A percentile compares a stretch with the other conserved stretches of the same genome.
phyloP scores from a whole-genome alignment of 2,888 invertebrate species.

The Drosophila kuntzei region DNA sequence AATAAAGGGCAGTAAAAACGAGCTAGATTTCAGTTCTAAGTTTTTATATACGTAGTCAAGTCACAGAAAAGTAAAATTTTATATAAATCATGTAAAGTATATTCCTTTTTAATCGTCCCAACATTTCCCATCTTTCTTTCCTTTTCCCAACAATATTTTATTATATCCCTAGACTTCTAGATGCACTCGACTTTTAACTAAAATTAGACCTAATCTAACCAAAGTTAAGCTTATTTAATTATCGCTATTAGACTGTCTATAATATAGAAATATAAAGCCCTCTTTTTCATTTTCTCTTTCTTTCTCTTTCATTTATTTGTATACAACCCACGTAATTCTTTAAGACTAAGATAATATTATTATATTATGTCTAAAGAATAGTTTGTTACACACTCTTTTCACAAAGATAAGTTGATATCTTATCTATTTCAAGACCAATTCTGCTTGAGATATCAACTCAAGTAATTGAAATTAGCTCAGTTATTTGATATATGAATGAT shows the following conservation, averaged over 20 bases:
- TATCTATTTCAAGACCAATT: conserved; percentile 13
- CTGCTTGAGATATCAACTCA: background rate
- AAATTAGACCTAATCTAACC: background rate
- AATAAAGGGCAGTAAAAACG: background rate
- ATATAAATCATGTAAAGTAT: no score
- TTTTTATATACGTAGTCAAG: no score
- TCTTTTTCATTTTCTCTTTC: background rate
- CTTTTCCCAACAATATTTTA: background rate
- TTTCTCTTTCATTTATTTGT: background rate
- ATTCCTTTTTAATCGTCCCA: no score
- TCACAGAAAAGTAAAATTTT: no score
- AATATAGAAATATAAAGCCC: background rate
- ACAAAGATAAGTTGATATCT: conserved; percentile 12
- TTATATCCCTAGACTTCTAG: background rate
- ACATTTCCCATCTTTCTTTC: no score
- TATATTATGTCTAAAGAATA: background rate
- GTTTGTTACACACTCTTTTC: background rate
- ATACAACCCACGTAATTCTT: background rate
- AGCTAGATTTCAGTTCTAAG: no score
- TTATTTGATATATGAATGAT: conserved; percentile 2
- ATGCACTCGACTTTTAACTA: background rate
- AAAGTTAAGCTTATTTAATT: background rate
- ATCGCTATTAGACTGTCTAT: background rate
- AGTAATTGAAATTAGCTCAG: conserved; percentile 3
- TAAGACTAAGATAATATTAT: background rate